Evolutionary conservation across 92 coral and sea anemone genomes (phyloP).

Genomic region (Zoanthus sociatus): DNA sequence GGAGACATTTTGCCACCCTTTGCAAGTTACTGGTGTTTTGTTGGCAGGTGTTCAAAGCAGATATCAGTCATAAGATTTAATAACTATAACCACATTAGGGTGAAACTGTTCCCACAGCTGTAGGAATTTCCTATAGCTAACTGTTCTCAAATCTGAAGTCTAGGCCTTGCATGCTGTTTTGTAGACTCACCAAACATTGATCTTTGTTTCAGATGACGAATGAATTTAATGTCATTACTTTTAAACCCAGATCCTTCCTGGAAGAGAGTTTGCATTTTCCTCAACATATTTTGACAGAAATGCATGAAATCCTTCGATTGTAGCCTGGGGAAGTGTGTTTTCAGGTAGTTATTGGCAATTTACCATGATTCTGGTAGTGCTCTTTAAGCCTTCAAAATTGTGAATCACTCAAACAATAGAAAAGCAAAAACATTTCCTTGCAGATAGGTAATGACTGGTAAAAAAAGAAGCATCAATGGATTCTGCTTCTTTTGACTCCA

Average conservation of each 20-base stretch:
- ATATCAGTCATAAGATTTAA: slow-evolving; percentile 74
- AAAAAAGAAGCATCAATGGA: slow-evolving; percentile 51
- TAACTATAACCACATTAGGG: slow-evolving; percentile 38
- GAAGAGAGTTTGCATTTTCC: slow-evolving; percentile 55
- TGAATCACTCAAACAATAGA: slow-evolving; percentile 59
- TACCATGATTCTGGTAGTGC: slow-evolving; percentile 55
- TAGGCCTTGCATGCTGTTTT: slow-evolving; percentile 48
- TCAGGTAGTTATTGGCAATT: slow-evolving; percentile 47
- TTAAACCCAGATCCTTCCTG: slow-evolving; percentile 50
- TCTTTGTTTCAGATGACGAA: slow-evolving; percentile 17
- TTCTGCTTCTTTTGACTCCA: neutral
- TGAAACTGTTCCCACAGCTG: slow-evolving; percentile 46
- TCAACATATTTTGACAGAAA: slow-evolving; percentile 42
- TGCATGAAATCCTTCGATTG: slow-evolving; percentile 19
- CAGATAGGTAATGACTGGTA: slow-evolving; percentile 50
- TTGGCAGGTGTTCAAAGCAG: slow-evolving; percentile 69
- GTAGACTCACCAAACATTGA: slow-evolving; percentile 44
- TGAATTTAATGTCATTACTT: slow-evolving; percentile 24
- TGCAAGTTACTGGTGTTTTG: slow-evolving; percentile 65
- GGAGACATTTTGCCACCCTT: slow-evolving; percentile 58
- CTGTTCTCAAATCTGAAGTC: slow-evolving; percentile 44
- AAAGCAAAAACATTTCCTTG: slow-evolving; percentile 57
- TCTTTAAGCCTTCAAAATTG: slow-evolving; percentile 70
- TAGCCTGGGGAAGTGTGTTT: slow-evolving; percentile 45
- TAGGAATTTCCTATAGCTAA: slow-evolving; percentile 51